These are phyloP conservation scores for Heterodera schachtii DNA, from an alignment of 1,140 invertebrate species.

Conservation along the genomic window DNA sequence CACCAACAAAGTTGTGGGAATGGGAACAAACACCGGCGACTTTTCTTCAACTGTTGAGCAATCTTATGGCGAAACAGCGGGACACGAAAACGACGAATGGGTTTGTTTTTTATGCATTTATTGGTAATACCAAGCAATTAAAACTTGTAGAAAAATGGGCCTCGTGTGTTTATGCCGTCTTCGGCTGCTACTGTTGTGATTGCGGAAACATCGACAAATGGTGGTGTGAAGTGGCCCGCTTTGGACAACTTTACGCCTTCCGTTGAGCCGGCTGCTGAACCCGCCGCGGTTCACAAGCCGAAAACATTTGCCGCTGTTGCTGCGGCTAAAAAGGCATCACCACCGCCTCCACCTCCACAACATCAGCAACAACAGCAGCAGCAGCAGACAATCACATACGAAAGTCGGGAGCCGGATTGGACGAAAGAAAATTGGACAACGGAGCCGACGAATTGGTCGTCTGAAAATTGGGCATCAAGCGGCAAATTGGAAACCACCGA, in stretches of 20 bases:
- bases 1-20: background rate
- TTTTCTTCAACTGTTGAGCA: constrained; percentile 6
- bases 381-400: no score
- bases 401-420: no score
- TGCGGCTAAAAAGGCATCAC: constrained; percentile 15
- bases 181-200: background rate
- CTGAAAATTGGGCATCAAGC: no score
- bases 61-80: background rate
- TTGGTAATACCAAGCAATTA: background rate
- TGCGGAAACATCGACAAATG: background rate
- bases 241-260: constrained; percentile 1
- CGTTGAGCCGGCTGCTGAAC: background rate
- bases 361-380: background rate
- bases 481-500: no score
- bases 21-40: background rate
- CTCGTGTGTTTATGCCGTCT: constrained; percentile 14
- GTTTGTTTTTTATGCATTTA: constrained; percentile 1
- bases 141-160: constrained; percentile 17
- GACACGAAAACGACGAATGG: constrained; percentile 21
- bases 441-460: no score
- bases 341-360: background rate
- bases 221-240: constrained; percentile 6
- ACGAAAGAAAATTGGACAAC: no score
- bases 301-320: constrained; percentile 31
- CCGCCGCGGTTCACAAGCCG: constrained; percentile 13